Conservation (phyloP, 2,113 vertebrate genomes). For the Dipodomys stephensi region DNA sequence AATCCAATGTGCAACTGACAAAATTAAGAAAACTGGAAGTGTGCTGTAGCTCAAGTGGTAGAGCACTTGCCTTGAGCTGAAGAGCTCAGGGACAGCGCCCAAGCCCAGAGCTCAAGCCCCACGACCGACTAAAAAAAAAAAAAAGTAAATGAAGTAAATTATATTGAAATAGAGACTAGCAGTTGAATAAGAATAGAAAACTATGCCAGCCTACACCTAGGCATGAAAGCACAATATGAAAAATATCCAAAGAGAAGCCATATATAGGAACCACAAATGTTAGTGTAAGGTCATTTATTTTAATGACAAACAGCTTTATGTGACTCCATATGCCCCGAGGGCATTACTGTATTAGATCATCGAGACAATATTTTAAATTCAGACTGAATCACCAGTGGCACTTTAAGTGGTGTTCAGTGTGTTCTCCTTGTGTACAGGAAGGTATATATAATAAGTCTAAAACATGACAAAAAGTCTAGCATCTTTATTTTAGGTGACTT, state of each 20-base stretch:
- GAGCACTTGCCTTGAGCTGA: too few relatives aligned
- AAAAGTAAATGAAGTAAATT: conserved; percentile 59
- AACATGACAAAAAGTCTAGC: not conserved
- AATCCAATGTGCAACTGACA: too few relatives aligned
- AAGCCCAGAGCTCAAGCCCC: too few relatives aligned
- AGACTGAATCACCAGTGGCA: conserved; percentile 4
- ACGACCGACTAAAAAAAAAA: not conserved
- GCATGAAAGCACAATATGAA: not conserved
- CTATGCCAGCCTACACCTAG: not conserved
- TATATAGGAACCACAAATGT: not conserved
- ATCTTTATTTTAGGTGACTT: not conserved
- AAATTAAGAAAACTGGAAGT: too few relatives aligned
- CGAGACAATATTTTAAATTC: conserved; percentile 49
- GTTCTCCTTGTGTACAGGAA: not conserved
- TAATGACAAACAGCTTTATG: conserved; percentile 22
- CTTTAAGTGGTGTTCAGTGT: not conserved
- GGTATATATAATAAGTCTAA: not conserved
- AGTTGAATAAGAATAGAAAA: conserved; percentile 35
- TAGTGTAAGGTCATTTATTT: not conserved
- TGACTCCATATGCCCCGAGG: not conserved
- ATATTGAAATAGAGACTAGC: conserved; percentile 38
- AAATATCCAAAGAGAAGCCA: not conserved
- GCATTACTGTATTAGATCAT: not conserved
- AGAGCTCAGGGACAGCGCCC: too few relatives aligned
- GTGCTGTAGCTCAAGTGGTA: too few relatives aligned